Evolutionary conservation across 2,888 invertebrate species (phyloP).

Genomic region (Parnassius mnemosyne): DNA sequence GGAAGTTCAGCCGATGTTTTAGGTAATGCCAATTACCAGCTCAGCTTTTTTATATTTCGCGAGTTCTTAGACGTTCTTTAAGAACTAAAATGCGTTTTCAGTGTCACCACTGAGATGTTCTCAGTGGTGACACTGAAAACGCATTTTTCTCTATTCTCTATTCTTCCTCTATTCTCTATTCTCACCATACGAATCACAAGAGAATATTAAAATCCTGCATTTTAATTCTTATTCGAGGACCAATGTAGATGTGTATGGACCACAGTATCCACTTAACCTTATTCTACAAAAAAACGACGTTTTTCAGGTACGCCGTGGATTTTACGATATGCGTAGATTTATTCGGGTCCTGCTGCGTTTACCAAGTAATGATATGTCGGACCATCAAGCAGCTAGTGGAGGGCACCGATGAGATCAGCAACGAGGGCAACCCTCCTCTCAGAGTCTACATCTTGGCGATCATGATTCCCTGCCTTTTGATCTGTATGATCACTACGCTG

Average conservation of each 20-base stretch:
- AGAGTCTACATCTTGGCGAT: slow-evolving; percentile 39
- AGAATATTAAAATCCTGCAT: too few species aligned
- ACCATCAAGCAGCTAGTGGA: slow-evolving; percentile 48
- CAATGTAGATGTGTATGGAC: too few species aligned
- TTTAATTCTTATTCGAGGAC: too few species aligned
- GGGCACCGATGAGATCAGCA: slow-evolving; percentile 27
- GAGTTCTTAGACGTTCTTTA: background rate
- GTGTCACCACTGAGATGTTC: too few species aligned
- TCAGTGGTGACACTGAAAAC: too few species aligned
- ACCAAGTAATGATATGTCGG: slow-evolving; percentile 43
- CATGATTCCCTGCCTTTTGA: slow-evolving; percentile 43
- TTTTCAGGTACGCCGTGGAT: slow-evolving; percentile 44
- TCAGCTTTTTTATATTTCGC: background rate
- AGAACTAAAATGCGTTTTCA: too few species aligned
- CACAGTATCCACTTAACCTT: too few species aligned
- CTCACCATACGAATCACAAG: too few species aligned
- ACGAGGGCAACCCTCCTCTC: slow-evolving; percentile 33
- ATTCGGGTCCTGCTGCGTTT: slow-evolving; percentile 49
- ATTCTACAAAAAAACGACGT: too few species aligned
- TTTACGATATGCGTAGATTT: slow-evolving; percentile 41
- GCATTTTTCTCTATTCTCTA: too few species aligned
- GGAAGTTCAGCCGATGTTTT: slow-evolving; percentile 37
- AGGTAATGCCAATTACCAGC: slow-evolving; percentile 36
- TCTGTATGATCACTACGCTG: slow-evolving; percentile 50
- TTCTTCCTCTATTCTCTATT: too few species aligned